Base-by-base conservation (phyloP, 2,113 vertebrate species). In the Scortum barcoo region DNA sequence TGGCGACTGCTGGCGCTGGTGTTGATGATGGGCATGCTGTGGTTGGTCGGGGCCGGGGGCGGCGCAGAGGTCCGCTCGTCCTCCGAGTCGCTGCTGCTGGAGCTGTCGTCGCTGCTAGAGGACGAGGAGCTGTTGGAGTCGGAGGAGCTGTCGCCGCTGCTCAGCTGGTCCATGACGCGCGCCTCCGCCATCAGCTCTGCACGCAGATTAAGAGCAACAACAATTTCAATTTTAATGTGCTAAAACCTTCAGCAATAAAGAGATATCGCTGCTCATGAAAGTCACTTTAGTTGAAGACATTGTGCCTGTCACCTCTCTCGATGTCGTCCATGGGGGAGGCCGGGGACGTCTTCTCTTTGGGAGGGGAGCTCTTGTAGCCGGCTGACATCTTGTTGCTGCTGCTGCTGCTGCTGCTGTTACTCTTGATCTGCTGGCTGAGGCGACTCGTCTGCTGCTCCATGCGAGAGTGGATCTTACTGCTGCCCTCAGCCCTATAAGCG, bases 181-280 rank as follows among this genome's bases (percentile, higher is more conserved):
- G 96, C 98, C 94, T 99, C 98, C 28, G 97, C 98, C 94, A 98
- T 97, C 86, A 99, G 89, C 90, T 99, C 98, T 99, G 93, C 0
- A 38, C 48, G 66, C 26, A 40, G 36, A 51, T 22, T 0, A 30
- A 40, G 8, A 46, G 14, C 13, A 42, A 3, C 2, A 40, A 48
- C 14, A 8, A 14, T 22, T 48, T 30, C 11, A 30, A 1, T 54
- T 17, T 2, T 12, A 66, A 66, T n/a, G 13, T 28, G 5, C 22
- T 53, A 26, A 51, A 65, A 57, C 11, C 17, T 2, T 53, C 16
- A 20, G 26, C 9, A 20, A 42, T n/a, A 14, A 30, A 10, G 28
- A 40, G 2, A 38, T 62, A 57, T 30, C 13, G 24, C 5, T 16
- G 6, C 56, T 58, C 26, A 30, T 17, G 28, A 38, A 60, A 20